Percentiles rank a stretch among this genome's conserved stretches.
These are phyloP conservation scores for Scaptomyza parva DNA, from an alignment of 2,888 invertebrate species.

Conservation along the genomic window DNA sequence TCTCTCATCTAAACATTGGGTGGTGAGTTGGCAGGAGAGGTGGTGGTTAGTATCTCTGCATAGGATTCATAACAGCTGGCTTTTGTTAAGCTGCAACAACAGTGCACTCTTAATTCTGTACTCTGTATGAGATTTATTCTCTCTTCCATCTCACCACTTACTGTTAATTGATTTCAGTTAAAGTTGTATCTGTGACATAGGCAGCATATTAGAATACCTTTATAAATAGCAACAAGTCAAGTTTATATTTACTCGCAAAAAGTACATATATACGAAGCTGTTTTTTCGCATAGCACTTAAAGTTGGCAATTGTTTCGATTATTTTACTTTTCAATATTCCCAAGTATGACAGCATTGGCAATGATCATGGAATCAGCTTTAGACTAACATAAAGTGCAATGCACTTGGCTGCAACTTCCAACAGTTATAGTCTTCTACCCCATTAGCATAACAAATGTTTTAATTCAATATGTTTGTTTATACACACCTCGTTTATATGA, in stretches of 20 bases:
- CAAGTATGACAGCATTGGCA: slow-evolving; percentile 31
- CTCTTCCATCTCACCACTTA: slow-evolving; percentile 6
- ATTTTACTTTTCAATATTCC: slow-evolving; percentile 7
- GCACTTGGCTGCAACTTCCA: slow-evolving; percentile 13
- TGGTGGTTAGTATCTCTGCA: slow-evolving; percentile 6
- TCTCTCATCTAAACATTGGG: not conserved
- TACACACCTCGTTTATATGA: not conserved
- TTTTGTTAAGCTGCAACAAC: slow-evolving; percentile 33
- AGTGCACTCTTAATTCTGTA: slow-evolving; percentile 13
- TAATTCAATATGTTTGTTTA: not conserved
- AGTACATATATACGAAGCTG: not conserved
- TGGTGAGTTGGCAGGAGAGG: slow-evolving; percentile 7
- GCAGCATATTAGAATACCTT: not conserved
- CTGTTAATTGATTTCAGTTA: slow-evolving; percentile 16
- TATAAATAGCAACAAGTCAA: slow-evolving; percentile 1
- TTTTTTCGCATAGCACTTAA: slow-evolving; percentile 9
- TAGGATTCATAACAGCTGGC: slow-evolving; percentile 43
- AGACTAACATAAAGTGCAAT: slow-evolving; percentile 19
- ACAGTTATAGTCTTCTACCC: not conserved
- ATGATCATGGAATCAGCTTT: slow-evolving; percentile 19
- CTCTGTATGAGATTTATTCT: slow-evolving; percentile 20
- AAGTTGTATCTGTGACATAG: slow-evolving; percentile 14
- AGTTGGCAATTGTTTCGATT: slow-evolving; percentile 11
- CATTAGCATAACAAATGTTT: not conserved
- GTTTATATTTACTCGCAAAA: not conserved